Conservation (phyloP, 1,140 invertebrate species). For the Drosophila varians region DNA sequence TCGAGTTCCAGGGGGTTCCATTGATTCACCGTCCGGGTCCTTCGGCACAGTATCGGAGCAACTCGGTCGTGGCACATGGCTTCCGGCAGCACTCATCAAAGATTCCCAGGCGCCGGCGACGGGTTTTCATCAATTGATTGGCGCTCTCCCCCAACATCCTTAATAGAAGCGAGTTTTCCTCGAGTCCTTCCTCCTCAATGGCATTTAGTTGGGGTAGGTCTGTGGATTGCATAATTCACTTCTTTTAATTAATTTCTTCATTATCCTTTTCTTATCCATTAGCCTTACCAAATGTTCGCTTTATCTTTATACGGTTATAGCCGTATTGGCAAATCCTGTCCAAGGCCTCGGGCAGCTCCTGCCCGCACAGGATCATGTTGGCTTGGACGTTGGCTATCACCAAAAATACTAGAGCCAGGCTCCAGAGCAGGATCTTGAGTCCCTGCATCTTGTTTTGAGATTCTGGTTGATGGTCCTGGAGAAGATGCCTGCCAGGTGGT, state of each 20-base stretch:
- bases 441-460: background rate
- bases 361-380: slow-evolving; percentile 43
- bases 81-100: slow-evolving; percentile 53
- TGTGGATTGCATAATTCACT: background rate
- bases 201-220: slow-evolving; percentile 6
- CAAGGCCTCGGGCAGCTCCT: slow-evolving; percentile 36
- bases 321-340: slow-evolving; percentile 32
- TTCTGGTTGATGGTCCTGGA: background rate
- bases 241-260: background rate
- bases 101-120: slow-evolving; percentile 31
- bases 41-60: slow-evolving; percentile 36
- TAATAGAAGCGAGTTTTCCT: slow-evolving; percentile 14
- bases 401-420: slow-evolving; percentile 24
- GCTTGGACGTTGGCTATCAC: background rate
- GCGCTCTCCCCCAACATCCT: slow-evolving; percentile 26
- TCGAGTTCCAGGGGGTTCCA: background rate
- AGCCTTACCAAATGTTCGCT: slow-evolving; percentile 36
- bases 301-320: slow-evolving; percentile 42
- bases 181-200: background rate
- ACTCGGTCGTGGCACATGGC: slow-evolving; percentile 23
- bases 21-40: slow-evolving; percentile 13
- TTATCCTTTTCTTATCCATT: too few species aligned
- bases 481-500: slow-evolving; percentile 16
- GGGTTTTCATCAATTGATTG: slow-evolving; percentile 20
- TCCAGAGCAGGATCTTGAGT: slow-evolving; percentile 21